phyloP scores from a whole-genome alignment of 2,797 vertebrate genomes.

The Cheracebus regulus region DNA sequence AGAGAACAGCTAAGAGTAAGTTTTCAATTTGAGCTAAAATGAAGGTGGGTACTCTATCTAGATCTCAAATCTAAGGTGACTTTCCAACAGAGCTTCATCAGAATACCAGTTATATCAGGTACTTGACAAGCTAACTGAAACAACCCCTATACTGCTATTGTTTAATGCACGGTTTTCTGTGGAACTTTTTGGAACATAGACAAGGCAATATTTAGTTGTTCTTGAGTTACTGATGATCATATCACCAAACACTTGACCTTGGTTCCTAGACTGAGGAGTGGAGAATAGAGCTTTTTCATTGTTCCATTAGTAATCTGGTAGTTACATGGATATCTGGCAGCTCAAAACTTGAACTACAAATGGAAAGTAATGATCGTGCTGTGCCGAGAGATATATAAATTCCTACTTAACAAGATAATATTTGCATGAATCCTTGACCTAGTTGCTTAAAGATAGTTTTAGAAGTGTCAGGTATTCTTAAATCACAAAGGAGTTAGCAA shows the following conservation, averaged over 20 bases:
- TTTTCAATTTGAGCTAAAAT: not conserved
- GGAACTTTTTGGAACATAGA: not conserved
- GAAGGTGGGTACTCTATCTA: not conserved
- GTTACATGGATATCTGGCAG: slow-evolving; percentile 20
- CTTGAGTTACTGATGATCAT: not conserved
- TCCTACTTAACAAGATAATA: slow-evolving; percentile 40
- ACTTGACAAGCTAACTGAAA: not conserved
- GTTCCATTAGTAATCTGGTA: not conserved
- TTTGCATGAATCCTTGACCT: slow-evolving; percentile 63
- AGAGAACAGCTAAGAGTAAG: not conserved
- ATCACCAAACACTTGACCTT: not conserved
- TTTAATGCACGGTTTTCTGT: not conserved
- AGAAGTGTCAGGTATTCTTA: slow-evolving; percentile 17
- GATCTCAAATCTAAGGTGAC: not conserved
- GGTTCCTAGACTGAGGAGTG: not conserved
- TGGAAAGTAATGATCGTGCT: slow-evolving; percentile 9
- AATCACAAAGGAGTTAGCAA: slow-evolving; percentile 22
- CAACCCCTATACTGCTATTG: not conserved
- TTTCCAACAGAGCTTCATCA: not conserved
- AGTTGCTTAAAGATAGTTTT: slow-evolving; percentile 50
- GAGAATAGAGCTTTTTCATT: not conserved
- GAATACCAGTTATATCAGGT: not conserved
- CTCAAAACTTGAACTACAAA: not conserved
- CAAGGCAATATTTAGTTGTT: not conserved
- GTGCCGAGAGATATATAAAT: slow-evolving; percentile 50